Percentiles rank a stretch among this genome's conserved stretches.
Conservation (phyloP, 2,888 invertebrate species). For the Sipha maydis region DNA sequence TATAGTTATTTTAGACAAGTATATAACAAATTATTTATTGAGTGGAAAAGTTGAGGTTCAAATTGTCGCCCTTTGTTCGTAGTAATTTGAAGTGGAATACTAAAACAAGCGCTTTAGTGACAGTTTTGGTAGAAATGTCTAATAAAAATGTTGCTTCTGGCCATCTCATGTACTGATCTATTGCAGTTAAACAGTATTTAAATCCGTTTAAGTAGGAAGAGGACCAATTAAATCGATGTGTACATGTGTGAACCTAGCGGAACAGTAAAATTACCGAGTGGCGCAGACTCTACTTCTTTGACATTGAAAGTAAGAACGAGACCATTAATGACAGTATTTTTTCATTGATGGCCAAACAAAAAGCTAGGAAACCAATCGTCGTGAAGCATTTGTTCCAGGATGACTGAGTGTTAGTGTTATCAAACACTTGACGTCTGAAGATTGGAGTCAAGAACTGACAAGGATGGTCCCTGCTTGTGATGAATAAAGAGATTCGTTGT, state of each 20-base stretch:
- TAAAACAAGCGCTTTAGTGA: constrained; percentile 15
- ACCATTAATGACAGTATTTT: too few species aligned
- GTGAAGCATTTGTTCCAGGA: constrained; percentile 65
- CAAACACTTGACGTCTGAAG: neutral
- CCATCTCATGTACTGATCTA: constrained; percentile 20
- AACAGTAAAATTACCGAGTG: too few species aligned
- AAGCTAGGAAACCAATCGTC: constrained; percentile 65
- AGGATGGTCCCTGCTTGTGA: too few species aligned
- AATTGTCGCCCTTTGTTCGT: constrained; percentile 23
- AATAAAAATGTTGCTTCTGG: neutral
- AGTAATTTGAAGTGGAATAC: neutral
- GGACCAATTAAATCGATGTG: constrained; percentile 32
- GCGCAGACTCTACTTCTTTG: too few species aligned
- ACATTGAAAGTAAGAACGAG: too few species aligned
- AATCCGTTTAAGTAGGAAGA: neutral
- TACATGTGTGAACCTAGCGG: constrained; percentile 65
- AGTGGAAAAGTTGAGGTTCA: constrained; percentile 64
- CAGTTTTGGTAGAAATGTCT: constrained; percentile 3
- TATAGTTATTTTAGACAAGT: constrained; percentile 64
- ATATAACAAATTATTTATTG: constrained; percentile 63
- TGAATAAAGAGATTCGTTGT: too few species aligned
- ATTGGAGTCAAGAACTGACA: too few species aligned
- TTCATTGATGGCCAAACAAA: too few species aligned
- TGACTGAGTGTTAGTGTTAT: constrained; percentile 65
- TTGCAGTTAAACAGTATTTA: constrained; percentile 9